Conservation (phyloP, 1,140 invertebrate genomes). For the Leptinotarsa texana region DNA sequence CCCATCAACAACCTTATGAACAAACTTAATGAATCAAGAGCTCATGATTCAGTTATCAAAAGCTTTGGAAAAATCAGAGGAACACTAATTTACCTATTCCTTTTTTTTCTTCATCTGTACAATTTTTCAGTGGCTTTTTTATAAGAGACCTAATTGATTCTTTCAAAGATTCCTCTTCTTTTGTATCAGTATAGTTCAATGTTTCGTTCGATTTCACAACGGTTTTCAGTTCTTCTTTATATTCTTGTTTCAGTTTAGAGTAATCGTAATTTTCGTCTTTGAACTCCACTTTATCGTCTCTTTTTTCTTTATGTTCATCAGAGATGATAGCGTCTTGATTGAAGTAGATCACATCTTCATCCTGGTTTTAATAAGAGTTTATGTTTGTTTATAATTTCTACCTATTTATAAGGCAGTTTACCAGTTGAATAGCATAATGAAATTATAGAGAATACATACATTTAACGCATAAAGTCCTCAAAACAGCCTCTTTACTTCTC, state of each 20-base stretch:
- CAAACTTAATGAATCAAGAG: not conserved
- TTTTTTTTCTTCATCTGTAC: slow-evolving; percentile 49
- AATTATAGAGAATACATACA: too few relatives aligned
- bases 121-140: slow-evolving; percentile 44
- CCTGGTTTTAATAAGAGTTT: slow-evolving; percentile 13
- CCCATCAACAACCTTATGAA: too few relatives aligned
- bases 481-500: too few relatives aligned
- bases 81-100: slow-evolving; percentile 43
- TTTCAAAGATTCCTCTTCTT: slow-evolving; percentile 48
- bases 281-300: not conserved
- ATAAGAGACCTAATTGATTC: slow-evolving; percentile 46
- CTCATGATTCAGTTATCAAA: not conserved
- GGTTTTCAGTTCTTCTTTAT: slow-evolving; percentile 41
- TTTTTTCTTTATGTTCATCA: not conserved
- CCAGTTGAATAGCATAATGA: too few relatives aligned
- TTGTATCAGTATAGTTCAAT: slow-evolving; percentile 48
- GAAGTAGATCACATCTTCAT: slow-evolving; percentile 40
- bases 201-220: slow-evolving; percentile 41
- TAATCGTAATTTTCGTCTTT: slow-evolving; percentile 48
- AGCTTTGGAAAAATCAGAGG: too few relatives aligned
- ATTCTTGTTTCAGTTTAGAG: slow-evolving; percentile 45
- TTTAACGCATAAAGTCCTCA: too few relatives aligned
- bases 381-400: too few relatives aligned
- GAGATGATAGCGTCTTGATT: slow-evolving; percentile 34
- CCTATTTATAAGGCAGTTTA: too few relatives aligned